Evolutionary conservation across 2,888 invertebrate species (phyloP).

Genomic region (Tinea semifulvella): DNA sequence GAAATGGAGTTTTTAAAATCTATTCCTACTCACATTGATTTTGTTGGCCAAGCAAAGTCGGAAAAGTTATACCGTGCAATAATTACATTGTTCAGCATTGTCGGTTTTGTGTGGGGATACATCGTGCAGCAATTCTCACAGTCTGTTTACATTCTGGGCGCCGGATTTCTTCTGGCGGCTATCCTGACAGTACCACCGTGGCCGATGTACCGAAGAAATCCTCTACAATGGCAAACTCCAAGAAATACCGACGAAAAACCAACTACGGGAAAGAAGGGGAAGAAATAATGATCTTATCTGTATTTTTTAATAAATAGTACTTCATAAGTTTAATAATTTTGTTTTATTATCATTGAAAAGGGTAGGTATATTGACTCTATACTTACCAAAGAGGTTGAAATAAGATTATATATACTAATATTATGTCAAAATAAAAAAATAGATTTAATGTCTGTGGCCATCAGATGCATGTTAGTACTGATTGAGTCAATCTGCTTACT

Average conservation of each 20-base stretch:
- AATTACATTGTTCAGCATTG: slow-evolving; percentile 88
- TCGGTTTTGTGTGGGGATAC: slow-evolving; percentile 92
- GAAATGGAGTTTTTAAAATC: slow-evolving; percentile 62
- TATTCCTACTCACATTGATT: slow-evolving; percentile 72
- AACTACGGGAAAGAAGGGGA: slow-evolving; percentile 61
- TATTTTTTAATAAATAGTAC: neutral
- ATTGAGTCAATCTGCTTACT: too few relatives aligned
- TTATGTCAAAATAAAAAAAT: too few relatives aligned
- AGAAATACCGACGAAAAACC: slow-evolving; percentile 49
- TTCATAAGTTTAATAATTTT: too few relatives aligned
- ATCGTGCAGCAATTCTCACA: slow-evolving; percentile 95
- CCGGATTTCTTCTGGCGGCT: slow-evolving; percentile 88
- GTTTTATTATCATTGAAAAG: too few relatives aligned
- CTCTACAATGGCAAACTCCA: slow-evolving; percentile 90
- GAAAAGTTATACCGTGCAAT: slow-evolving; percentile 91
- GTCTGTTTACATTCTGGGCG: slow-evolving; percentile 91
- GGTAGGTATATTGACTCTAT: too few relatives aligned
- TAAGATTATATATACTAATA: too few relatives aligned
- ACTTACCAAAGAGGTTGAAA: too few relatives aligned
- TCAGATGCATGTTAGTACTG: too few relatives aligned
- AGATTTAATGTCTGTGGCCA: too few relatives aligned
- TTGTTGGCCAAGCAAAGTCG: slow-evolving; percentile 89
- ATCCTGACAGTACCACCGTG: slow-evolving; percentile 94
- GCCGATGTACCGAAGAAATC: slow-evolving; percentile 91
- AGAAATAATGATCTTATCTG: slow-evolving; percentile 31